Percentiles rank a stretch among this genome's conserved stretches.
These are phyloP conservation scores for Myxocyprinus asiaticus DNA, from an alignment of 2,113 vertebrate species.

Conservation along the genomic window DNA sequence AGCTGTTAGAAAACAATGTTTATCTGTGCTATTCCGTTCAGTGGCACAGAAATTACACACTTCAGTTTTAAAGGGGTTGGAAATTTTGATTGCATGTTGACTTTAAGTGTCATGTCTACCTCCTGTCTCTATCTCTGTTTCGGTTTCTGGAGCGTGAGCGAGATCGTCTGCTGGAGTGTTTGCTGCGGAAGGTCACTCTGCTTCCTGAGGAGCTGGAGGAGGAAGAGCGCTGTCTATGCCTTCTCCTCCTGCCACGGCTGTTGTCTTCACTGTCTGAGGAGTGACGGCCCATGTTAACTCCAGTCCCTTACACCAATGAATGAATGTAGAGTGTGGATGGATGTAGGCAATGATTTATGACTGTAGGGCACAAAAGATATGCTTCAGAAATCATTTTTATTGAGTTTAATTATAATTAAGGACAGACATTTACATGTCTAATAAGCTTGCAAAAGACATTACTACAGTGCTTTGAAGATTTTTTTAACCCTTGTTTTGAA, in stretches of 20 bases:
- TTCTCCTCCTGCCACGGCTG: conserved; percentile 83
- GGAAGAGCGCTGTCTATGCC: conserved; percentile 82
- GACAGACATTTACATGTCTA: too few relatives aligned
- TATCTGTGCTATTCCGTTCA: too few relatives aligned
- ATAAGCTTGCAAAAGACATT: too few relatives aligned
- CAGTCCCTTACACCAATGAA: background rate
- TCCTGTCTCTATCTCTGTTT: conserved; percentile 76
- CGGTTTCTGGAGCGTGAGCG: conserved; percentile 83
- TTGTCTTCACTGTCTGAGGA: conserved; percentile 93
- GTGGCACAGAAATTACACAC: too few relatives aligned
- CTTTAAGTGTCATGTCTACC: conserved; percentile 24
- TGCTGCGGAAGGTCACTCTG: conserved; percentile 79
- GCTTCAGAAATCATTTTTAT: too few relatives aligned
- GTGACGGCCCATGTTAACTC: conserved; percentile 83
- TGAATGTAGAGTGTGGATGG: too few relatives aligned
- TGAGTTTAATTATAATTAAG: too few relatives aligned
- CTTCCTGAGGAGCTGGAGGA: conserved; percentile 86
- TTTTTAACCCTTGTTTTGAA: too few relatives aligned
- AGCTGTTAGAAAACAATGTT: too few relatives aligned
- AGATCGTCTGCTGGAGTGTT: conserved; percentile 81
- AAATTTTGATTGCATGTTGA: background rate
- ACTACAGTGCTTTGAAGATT: too few relatives aligned
- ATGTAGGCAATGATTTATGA: background rate
- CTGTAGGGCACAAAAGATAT: background rate
- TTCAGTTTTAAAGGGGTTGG: too few relatives aligned